phyloP scores from a whole-genome alignment of 2,888 invertebrate species.

The Tubulanus polymorphus region DNA sequence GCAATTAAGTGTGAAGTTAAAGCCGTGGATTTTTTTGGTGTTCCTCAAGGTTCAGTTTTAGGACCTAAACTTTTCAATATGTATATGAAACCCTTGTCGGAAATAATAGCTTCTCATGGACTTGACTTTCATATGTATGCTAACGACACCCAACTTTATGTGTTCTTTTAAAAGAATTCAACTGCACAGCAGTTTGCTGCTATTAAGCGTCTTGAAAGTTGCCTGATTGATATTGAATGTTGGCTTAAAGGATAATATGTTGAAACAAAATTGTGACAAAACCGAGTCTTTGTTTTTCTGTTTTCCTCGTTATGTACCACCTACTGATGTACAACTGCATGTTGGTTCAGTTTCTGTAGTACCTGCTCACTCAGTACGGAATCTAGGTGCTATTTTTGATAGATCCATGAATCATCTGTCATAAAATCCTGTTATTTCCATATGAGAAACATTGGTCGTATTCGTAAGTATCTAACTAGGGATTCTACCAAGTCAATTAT shows the following conservation, averaged over 20 bases:
- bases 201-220: not conserved
- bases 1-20: no score
- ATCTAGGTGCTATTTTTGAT: not conserved
- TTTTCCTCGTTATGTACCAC: not conserved
- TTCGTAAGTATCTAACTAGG: not conserved
- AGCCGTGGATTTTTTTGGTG: no score
- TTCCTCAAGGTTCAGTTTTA: constrained; percentile 1
- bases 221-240: not conserved
- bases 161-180: not conserved
- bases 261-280: not conserved
- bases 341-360: not conserved
- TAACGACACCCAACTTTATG: not conserved
- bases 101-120: not conserved
- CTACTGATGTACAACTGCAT: no score
- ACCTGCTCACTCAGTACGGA: not conserved
- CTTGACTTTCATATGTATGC: not conserved
- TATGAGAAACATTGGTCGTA: constrained; percentile 4
- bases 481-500: constrained; percentile 7
- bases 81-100: not conserved
- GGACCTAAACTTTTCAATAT: not conserved
- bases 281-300: not conserved
- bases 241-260: not conserved
- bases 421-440: not conserved
- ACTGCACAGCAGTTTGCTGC: not conserved
- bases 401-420: not conserved